A percentile compares a stretch with the other conserved stretches of the same genome.
Conservation (phyloP, 2,888 invertebrate genomes). For the Pasiphila rectangulata region DNA sequence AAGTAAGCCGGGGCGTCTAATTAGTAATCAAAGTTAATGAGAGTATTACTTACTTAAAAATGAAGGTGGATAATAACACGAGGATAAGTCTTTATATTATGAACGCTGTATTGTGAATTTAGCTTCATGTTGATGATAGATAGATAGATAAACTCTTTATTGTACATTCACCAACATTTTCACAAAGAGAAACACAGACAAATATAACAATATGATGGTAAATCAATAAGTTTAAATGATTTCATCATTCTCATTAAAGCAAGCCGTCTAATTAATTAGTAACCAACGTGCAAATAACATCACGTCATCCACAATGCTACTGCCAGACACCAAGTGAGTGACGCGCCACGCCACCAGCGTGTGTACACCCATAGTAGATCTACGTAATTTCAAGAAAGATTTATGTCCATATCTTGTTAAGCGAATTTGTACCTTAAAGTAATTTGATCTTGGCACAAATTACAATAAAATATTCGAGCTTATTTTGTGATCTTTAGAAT, state of each 20-base stretch:
- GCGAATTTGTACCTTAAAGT: constrained; percentile 4
- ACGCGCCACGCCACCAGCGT: constrained; percentile 47
- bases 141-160: no score
- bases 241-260: constrained; percentile 45
- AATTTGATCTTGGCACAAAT: background rate
- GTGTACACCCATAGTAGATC: constrained; percentile 75
- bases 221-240: constrained; percentile 40
- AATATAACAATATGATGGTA: no score
- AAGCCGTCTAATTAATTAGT: constrained; percentile 55
- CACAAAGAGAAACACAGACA: no score
- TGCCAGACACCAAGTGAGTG: constrained; percentile 51
- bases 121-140: no score
- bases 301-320: constrained; percentile 56
- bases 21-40: no score
- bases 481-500: constrained; percentile 45
- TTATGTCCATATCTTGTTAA: constrained; percentile 11
- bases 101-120: no score
- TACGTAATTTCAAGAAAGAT: constrained; percentile 18
- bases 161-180: no score
- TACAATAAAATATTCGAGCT: background rate
- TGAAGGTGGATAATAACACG: no score
- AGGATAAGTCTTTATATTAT: no score
- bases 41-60: no score
- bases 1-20: no score
- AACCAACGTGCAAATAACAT: constrained; percentile 55